Conservation (phyloP, 2,797 vertebrate species). For the Hoplostethus mediterraneus region DNA sequence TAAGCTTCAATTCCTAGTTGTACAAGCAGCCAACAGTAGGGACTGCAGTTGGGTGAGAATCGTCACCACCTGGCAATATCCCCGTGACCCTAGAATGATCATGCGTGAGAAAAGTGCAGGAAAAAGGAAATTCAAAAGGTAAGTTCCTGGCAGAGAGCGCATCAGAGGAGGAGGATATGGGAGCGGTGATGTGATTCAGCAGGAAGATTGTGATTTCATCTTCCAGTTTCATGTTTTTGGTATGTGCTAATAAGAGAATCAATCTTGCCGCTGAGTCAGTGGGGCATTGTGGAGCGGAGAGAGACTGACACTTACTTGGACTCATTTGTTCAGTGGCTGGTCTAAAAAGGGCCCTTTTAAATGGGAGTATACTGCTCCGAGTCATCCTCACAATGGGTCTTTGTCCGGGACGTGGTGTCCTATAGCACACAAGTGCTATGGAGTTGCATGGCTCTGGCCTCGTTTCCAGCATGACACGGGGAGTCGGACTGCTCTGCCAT, state of each 20-base stretch:
- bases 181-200: not conserved
- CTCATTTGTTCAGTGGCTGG: constrained; percentile 39
- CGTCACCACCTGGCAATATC: too few species aligned
- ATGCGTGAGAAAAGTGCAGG: too few species aligned
- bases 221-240: not conserved
- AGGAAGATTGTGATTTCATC: too few species aligned
- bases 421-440: constrained; percentile 45
- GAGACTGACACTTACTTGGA: constrained; percentile 34
- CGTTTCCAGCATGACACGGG: constrained; percentile 25
- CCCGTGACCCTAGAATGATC: too few species aligned
- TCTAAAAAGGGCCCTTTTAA: constrained; percentile 48
- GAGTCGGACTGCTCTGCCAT: constrained; percentile 1
- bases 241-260: not conserved
- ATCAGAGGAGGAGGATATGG: too few species aligned
- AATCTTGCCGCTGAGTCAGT: constrained; percentile 17
- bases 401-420: constrained; percentile 58
- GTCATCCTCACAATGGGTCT: constrained; percentile 57
- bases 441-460: constrained; percentile 34
- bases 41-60: too few species aligned
- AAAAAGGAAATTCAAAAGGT: too few species aligned
- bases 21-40: too few species aligned
- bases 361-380: constrained; percentile 36
- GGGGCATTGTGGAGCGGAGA: constrained; percentile 45
- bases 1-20: not conserved
- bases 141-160: too few species aligned